Conservation (phyloP, 2,113 vertebrate species). For the Oxyruncus cristatus region DNA sequence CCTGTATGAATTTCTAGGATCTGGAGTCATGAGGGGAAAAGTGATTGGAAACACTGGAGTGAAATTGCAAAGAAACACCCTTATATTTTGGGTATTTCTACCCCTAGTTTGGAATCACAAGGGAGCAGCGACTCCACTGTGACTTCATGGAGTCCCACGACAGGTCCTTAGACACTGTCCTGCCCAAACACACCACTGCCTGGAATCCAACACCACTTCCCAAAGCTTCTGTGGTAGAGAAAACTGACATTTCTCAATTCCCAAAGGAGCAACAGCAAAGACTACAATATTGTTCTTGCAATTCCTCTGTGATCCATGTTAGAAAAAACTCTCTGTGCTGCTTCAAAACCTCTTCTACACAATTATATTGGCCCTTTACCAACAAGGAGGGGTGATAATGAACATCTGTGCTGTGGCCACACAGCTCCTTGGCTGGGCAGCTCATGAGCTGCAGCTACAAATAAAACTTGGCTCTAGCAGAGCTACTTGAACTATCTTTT, state of each 20-base stretch:
- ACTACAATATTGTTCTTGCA: too few relatives aligned
- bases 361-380: background rate
- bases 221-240: background rate
- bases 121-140: background rate
- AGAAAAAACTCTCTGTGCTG: background rate
- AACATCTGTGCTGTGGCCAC: background rate
- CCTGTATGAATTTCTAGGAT: background rate
- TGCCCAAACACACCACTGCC: background rate
- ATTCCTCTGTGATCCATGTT: background rate
- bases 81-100: background rate
- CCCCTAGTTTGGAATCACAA: background rate
- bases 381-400: background rate
- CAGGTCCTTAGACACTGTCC: accelerated
- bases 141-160: background rate
- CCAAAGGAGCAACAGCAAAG: background rate
- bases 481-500: background rate
- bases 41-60: background rate
- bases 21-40: background rate
- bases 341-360: background rate
- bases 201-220: background rate
- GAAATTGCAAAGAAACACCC: background rate
- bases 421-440: background rate
- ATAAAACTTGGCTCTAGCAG: background rate
- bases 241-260: background rate
- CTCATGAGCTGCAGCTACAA: background rate